Percentiles rank a stretch among this genome's conserved stretches.
Evolutionary conservation across 2,888 invertebrate species (phyloP).

Genomic region (Lycaena phlaeas): DNA sequence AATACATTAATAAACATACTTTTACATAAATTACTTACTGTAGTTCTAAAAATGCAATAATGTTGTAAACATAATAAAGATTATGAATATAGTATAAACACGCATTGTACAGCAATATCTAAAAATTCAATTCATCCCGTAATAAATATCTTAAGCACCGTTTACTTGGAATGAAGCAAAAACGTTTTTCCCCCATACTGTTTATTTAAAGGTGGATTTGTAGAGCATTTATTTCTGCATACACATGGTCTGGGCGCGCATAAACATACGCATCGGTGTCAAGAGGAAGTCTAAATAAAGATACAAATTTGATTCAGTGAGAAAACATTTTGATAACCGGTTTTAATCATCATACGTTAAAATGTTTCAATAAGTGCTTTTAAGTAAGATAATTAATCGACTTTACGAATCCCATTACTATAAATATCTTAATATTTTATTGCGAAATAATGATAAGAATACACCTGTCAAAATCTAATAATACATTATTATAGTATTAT

Average conservation of each 20-base stretch:
- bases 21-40: no score
- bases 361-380: no score
- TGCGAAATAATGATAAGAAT: no score
- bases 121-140: slow-evolving; percentile 61
- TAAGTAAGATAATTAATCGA: no score
- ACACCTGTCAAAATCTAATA: no score
- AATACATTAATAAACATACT: no score
- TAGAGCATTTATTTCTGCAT: slow-evolving; percentile 60
- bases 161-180: slow-evolving; percentile 66
- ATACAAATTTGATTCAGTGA: slow-evolving; percentile 9
- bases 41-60: no score
- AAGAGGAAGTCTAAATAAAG: slow-evolving; percentile 17
- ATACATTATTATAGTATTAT: no score
- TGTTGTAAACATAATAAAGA: no score
- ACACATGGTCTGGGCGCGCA: slow-evolving; percentile 33
- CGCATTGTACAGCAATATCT: slow-evolving; percentile 34
- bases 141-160: slow-evolving; percentile 71
- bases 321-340: slow-evolving; percentile 4
- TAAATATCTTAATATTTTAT: no score
- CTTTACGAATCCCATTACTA: no score
- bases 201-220: slow-evolving; percentile 71
- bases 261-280: slow-evolving; percentile 20
- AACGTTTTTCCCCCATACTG: slow-evolving; percentile 62
- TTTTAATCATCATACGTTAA: background rate
- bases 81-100: background rate